Base-by-base conservation (phyloP, 2,888 invertebrate species). In the Pollenia labialis region DNA sequence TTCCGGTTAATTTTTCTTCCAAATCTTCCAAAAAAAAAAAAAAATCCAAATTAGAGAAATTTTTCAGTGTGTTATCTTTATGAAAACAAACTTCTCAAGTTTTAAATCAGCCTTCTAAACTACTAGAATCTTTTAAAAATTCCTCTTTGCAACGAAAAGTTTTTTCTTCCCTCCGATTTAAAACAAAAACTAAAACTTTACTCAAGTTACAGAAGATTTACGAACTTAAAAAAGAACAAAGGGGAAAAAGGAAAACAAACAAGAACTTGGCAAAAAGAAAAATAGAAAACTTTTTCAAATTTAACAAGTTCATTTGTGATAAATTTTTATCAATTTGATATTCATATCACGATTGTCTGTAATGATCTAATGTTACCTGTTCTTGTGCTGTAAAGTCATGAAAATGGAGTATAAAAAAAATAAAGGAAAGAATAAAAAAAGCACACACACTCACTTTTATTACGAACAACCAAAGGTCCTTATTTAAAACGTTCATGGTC, bases 351-450 rank as follows among this genome's bases (percentile, higher is more conserved):
- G 86, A 87, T 87, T 87, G 76, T 84, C 83, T 71, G 86, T 87
- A 87, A 87, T 87, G 86, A 87, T 87, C 86, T 84, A 87, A 87
- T 81, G 83, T 84, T 87, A 87, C 86, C 86, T 87, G 86, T 76
- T 87, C 84, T 54, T 74, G 68, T 77, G 32, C 32, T 32, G 32
- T 76, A 72, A 85, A 68, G 16, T 32, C 58, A 68, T 54, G 32
- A 56, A 54, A 40, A 56, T 18, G 1, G 50, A 42, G 10, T 12
- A n/a, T n/a, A 16, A 40, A 16, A 23, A 46, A 42, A 23, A 40
- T 4, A 56, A 18, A 16, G n/a, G 11, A 64, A 32, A 46, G 68
- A n/a, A 72, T 23, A 72, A 14, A 4, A 18, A 66, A 40, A 16
- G 54, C 56, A 52, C n/a, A 46, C 32, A 72, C 46, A 23, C 1